Base-by-base conservation (phyloP, 37 sponge, comb jelly and placozoan species). In the Halichondria panicea region DNA sequence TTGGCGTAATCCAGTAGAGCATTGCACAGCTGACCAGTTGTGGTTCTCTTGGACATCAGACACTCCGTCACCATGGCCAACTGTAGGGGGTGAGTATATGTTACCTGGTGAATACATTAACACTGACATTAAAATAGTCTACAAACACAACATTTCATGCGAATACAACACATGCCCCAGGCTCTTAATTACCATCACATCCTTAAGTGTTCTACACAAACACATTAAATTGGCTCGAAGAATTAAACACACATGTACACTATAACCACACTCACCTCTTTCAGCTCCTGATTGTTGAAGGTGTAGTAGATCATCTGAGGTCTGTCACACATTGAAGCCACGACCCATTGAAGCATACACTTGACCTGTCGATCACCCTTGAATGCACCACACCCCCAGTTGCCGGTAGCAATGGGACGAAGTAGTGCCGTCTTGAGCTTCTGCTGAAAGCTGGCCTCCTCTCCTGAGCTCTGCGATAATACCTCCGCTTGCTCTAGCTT, bases 341-440 rank as follows among this genome's bases (percentile, higher is more conserved):
- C 94, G 45, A 70, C 75, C 94, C 94, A 93, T 70, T 89, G 94
- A 18, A 93, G 19, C 74, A 93, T 44, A 8, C 87, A 46, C 80
- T 89, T 85, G 54, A 93, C 68, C 87, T 93, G 94, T 0, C 79
- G 72, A 55, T 93, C 81, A 28, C 89, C 89, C 9, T 74, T 70
- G 12, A 60, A 69, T 0, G 73, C 63, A 34, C 87, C 91, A 76
- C 91, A 85, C 53, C 90, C 93, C 87, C 90, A 88, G 71, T 89
- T 89, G n/a, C 94, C 91, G 2, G 94, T 93, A 32, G 91, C 94
- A 55, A 93, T 80, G 36, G 90, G 78, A 27, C 94, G 71, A 35
- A 91, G 84, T 0, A 83, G 61, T 4, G 33, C 59, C 18, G 27
- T 25, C 21, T 46, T 43, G 30, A 71, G 63, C 50, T 62, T 43